Evolutionary conservation across 2,888 invertebrate species (phyloP).

Genomic region (Syrphus vitripennis): DNA sequence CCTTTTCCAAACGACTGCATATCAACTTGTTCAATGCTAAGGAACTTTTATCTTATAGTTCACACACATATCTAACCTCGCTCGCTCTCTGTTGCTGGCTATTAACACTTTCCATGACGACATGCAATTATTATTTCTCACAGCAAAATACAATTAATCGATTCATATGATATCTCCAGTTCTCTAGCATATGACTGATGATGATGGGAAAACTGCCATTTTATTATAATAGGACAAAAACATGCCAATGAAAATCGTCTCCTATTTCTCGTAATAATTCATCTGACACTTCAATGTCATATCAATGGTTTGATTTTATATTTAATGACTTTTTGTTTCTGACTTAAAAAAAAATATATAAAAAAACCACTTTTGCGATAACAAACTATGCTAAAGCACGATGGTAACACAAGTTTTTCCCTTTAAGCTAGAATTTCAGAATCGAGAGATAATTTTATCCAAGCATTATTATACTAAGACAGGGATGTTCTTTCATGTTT

Average conservation of each 20-base stretch:
- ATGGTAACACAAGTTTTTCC: background rate
- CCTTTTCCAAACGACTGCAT: background rate
- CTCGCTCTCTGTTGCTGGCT: background rate
- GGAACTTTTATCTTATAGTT: conserved; percentile 60
- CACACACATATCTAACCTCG: conserved; percentile 52
- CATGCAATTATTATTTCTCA: conserved; percentile 53
- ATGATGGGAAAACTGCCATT: conserved; percentile 32
- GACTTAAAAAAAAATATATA: conserved; percentile 27
- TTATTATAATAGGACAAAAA: conserved; percentile 39
- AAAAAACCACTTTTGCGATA: background rate
- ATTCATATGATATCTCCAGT: conserved; percentile 40
- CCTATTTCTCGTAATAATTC: conserved; percentile 52
- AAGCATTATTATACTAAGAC: conserved; percentile 2
- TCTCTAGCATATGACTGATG: background rate
- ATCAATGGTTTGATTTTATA: conserved; percentile 26
- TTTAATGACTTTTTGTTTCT: conserved; percentile 27
- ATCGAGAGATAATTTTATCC: conserved; percentile 12
- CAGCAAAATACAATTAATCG: conserved; percentile 53
- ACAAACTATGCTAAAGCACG: background rate
- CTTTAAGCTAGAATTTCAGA: background rate
- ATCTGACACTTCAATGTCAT: conserved; percentile 67
- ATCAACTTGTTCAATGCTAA: conserved; percentile 18
- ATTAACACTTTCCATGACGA: conserved; percentile 37
- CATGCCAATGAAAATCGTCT: conserved; percentile 39
- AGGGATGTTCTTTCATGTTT: background rate